Percentiles rank a stretch among this genome's conserved stretches.
Conservation (phyloP, 2,113 vertebrate species). For the Neofelis nebulosa region DNA sequence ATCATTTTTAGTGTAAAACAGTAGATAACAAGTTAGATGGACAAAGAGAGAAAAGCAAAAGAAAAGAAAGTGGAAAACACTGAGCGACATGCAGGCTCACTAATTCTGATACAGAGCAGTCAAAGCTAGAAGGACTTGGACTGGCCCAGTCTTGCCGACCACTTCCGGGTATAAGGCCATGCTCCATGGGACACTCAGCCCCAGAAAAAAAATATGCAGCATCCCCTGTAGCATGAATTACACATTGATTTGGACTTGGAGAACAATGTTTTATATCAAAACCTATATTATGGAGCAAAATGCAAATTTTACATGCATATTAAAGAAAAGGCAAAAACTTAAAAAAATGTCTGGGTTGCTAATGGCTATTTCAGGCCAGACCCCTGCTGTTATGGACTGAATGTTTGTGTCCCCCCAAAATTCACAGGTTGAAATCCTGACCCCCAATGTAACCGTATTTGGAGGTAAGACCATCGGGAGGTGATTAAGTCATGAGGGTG, state of each 20-base stretch:
- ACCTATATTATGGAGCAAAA: background rate
- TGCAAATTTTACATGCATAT: background rate
- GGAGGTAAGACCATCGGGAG: background rate
- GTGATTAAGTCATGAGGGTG: background rate
- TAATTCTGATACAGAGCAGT: background rate
- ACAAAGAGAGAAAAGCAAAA: background rate
- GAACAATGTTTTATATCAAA: background rate
- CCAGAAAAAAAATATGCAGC: background rate
- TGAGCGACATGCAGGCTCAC: background rate
- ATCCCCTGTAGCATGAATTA: background rate
- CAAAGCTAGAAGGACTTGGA: background rate
- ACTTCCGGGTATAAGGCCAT: no score
- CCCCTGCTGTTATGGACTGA: background rate
- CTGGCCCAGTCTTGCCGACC: background rate
- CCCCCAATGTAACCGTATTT: background rate
- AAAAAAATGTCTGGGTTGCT: background rate
- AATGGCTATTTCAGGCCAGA: background rate
- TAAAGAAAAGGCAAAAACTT: background rate
- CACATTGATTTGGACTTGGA: background rate
- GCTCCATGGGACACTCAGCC: accelerated
- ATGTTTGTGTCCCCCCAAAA: background rate
- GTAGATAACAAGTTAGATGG: background rate
- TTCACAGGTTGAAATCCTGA: background rate
- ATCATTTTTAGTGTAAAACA: background rate
- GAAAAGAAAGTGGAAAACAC: background rate